Conservation (phyloP, 53 echinoderm and acorn worm genomes). For the Echinometra lucunter region DNA sequence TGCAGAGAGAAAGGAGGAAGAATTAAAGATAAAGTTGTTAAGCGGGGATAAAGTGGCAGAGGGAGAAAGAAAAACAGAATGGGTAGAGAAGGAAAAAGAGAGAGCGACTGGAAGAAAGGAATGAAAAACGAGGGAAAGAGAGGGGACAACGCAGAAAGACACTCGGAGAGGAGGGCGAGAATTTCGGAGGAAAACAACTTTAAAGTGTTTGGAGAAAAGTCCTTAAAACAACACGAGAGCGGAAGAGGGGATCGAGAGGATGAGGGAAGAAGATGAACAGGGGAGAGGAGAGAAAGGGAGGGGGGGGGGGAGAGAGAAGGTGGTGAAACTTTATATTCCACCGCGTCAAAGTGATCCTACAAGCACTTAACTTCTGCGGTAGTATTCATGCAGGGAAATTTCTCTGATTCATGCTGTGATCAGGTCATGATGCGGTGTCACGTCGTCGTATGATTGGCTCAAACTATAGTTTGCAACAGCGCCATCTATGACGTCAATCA, state of each 20-base stretch:
- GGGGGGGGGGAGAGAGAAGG: neutral
- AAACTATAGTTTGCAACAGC: neutral
- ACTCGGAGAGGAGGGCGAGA: neutral
- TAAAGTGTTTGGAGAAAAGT: constrained; percentile 19
- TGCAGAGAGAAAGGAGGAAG: neutral
- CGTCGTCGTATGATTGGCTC: neutral
- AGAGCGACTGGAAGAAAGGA: too few relatives aligned
- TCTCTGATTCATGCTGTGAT: too few relatives aligned
- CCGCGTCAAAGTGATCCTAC: neutral
- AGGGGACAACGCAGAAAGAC: too few relatives aligned
- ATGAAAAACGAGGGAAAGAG: neutral
- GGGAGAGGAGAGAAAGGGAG: neutral
- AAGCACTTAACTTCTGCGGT: neutral
- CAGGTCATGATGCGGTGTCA: neutral
- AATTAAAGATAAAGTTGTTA: too few relatives aligned
- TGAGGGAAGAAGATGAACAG: neutral
- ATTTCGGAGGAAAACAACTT: neutral
- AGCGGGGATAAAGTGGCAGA: too few relatives aligned
- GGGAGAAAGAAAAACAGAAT: too few relatives aligned
- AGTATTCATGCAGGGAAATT: too few relatives aligned
- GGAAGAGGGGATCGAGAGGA: constrained; percentile 46
- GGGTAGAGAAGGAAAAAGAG: too few relatives aligned
- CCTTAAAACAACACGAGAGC: constrained; percentile 10
- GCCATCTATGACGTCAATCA: neutral
- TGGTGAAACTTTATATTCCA: neutral